Conservation (phyloP, 1,140 invertebrate species). For the Babylonia areolata region DNA sequence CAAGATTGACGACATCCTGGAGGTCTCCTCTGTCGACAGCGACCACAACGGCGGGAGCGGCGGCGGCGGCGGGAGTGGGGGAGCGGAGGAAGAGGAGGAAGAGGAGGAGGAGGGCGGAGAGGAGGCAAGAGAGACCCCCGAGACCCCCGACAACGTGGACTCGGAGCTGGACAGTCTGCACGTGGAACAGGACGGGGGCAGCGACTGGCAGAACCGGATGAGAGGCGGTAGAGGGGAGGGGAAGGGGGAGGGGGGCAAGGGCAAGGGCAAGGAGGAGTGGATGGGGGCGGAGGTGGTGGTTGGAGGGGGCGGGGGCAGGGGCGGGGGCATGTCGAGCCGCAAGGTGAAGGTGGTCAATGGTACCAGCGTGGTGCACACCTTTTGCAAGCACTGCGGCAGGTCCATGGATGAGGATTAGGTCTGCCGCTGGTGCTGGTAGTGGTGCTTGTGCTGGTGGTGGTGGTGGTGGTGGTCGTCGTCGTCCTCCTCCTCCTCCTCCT, state of each 20-base stretch:
- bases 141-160: constrained; percentile 9
- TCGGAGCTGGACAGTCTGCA: neutral
- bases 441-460: neutral
- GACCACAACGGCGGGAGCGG: constrained; percentile 5
- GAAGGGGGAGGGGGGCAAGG: neutral
- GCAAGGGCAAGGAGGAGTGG: neutral
- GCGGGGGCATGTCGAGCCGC: neutral
- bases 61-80: neutral
- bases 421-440: no score
- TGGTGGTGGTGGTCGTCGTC: neutral
- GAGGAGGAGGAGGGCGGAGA: constrained; percentile 42
- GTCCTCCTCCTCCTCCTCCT: neutral
- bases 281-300: neutral
- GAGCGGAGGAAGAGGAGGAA: constrained; percentile 51
- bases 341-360: constrained; percentile 18
- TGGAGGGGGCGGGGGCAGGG: neutral
- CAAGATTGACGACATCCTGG: constrained; percentile 74
- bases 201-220: neutral
- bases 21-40: constrained; percentile 52
- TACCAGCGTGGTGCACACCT: neutral
- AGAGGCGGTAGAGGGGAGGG: neutral
- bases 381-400: constrained; percentile 40
- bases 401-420: constrained; percentile 21
- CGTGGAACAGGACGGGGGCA: neutral
- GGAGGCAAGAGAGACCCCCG: no score